A percentile compares a stretch with the other conserved stretches of the same genome.
Conservation (phyloP, 2,797 vertebrate genomes). For the Hephaestus fuliginosus region DNA sequence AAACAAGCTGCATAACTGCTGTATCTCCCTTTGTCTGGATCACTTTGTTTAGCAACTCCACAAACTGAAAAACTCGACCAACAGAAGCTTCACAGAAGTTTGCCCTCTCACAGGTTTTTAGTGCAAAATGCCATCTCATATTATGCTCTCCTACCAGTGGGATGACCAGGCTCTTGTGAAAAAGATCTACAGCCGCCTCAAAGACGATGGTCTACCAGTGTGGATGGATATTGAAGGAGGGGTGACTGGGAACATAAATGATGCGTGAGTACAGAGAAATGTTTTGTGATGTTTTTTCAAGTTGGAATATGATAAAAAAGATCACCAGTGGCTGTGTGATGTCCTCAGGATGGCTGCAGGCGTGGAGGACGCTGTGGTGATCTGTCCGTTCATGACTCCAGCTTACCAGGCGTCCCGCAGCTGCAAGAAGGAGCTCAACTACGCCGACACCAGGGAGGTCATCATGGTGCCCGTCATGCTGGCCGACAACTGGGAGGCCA, state of each 20-base stretch:
- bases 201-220: conserved; percentile 67
- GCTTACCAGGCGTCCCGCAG: conserved; percentile 76
- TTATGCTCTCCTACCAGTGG: conserved; percentile 80
- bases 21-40: conserved; percentile 17
- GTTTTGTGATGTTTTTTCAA: background rate
- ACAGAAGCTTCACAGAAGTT: background rate
- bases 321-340: background rate
- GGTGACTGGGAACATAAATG: conserved; percentile 75
- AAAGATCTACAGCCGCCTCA: conserved; percentile 65
- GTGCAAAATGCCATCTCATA: conserved; percentile 56
- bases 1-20: conserved; percentile 47
- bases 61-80: background rate
- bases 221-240: conserved; percentile 81
- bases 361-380: conserved; percentile 75
- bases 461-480: conserved; percentile 72
- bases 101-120: background rate
- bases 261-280: conserved; percentile 57
- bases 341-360: conserved; percentile 73
- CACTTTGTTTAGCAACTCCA: conserved; percentile 8
- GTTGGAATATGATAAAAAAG: no score
- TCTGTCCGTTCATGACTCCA: conserved; percentile 75
- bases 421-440: conserved; percentile 80
- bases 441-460: conserved; percentile 68
- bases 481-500: conserved; percentile 74
- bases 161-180: conserved; percentile 74